phyloP scores from a whole-genome alignment of 2,797 vertebrate species.

The Danio albolineatus region DNA sequence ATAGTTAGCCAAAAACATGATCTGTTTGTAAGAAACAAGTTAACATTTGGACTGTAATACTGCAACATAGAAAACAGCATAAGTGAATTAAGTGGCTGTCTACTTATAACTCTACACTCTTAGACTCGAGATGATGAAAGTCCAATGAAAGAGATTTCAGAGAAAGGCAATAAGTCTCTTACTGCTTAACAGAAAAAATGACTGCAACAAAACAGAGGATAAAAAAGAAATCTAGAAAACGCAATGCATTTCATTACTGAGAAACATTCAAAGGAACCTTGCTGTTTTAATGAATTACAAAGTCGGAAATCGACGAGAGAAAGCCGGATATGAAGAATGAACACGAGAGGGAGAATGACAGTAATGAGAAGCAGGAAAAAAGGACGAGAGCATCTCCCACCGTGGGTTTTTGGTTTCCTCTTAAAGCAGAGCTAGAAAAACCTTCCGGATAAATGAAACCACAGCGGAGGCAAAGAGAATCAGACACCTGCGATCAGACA shows the following conservation, averaged over 20 bases:
- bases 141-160: slow-evolving; percentile 10
- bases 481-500: slow-evolving; percentile 55
- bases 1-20: background rate
- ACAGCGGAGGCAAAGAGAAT: slow-evolving; percentile 57
- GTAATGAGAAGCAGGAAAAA: slow-evolving; percentile 34
- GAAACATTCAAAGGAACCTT: slow-evolving; percentile 20
- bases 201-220: slow-evolving; percentile 29
- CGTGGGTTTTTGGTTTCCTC: slow-evolving; percentile 63
- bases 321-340: slow-evolving; percentile 29
- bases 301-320: slow-evolving; percentile 42
- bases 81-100: background rate
- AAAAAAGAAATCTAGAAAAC: slow-evolving; percentile 23
- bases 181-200: slow-evolving; percentile 38
- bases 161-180: slow-evolving; percentile 27
- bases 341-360: slow-evolving; percentile 19
- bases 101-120: background rate
- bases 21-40: background rate
- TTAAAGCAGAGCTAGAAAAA: slow-evolving; percentile 55
- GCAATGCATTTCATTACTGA: slow-evolving; percentile 44
- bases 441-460: slow-evolving; percentile 62
- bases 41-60: background rate
- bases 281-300: slow-evolving; percentile 41
- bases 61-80: background rate
- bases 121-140: slow-evolving; percentile 5
- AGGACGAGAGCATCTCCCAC: slow-evolving; percentile 55